Percentiles rank a stretch among this genome's conserved stretches.
Evolutionary conservation across 2,113 vertebrate species (phyloP).

Genomic region (Tupaia tana): DNA sequence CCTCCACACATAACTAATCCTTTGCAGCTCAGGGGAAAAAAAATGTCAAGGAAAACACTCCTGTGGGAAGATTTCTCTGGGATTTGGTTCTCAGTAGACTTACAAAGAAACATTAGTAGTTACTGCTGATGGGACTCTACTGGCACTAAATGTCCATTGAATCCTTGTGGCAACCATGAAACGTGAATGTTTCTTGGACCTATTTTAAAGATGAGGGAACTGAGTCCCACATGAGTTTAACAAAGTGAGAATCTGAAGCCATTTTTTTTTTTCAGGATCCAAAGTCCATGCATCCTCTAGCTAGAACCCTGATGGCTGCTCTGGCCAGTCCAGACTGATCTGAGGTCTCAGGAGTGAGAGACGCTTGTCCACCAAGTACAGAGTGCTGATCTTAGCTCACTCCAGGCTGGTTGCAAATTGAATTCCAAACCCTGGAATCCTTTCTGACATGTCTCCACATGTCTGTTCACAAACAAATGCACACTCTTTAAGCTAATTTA

Average conservation of each 20-base stretch:
- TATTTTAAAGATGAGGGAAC: constrained; percentile 42
- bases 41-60: neutral
- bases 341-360: neutral
- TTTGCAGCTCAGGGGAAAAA: neutral
- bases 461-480: neutral
- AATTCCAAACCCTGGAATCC: neutral
- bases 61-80: neutral
- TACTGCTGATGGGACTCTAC: neutral
- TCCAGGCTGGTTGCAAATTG: neutral
- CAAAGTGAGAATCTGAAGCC: neutral
- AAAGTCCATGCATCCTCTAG: neutral
- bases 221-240: neutral
- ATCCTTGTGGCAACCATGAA: neutral
- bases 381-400: neutral
- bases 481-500: neutral
- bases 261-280: neutral
- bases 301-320: neutral
- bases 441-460: neutral
- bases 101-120: neutral
- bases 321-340: neutral
- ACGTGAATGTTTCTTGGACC: neutral
- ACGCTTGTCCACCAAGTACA: neutral
- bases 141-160: neutral
- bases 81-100: neutral
- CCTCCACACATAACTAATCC: neutral